phyloP scores from a whole-genome alignment of 2,797 vertebrate genomes.

The Galagoides demidoff region DNA sequence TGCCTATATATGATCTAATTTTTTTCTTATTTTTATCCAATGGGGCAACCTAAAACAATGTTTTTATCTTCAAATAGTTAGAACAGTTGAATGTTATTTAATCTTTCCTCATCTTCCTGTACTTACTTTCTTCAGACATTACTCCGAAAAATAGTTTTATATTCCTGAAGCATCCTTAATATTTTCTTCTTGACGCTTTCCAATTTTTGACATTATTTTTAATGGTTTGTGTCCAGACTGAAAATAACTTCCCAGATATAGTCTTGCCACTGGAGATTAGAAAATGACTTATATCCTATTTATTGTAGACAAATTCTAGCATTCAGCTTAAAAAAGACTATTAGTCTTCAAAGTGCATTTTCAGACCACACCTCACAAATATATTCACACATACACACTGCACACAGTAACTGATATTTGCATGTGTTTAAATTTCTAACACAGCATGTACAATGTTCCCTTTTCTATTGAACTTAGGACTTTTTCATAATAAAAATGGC shows the following conservation, averaged over 20 bases:
- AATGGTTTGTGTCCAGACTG: not conserved
- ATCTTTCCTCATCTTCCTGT: not conserved
- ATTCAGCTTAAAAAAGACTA: slow-evolving; percentile 11
- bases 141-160: not conserved
- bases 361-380: not conserved
- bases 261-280: not conserved
- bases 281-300: not conserved
- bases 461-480: not conserved
- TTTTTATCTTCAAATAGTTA: not conserved
- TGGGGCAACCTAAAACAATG: not conserved
- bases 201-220: slow-evolving; percentile 22
- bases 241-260: slow-evolving; percentile 14
- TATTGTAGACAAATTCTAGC: slow-evolving; percentile 1
- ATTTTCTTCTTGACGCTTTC: not conserved
- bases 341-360: not conserved
- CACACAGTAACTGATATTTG: not conserved
- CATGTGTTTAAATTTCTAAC: not conserved
- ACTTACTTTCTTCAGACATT: not conserved
- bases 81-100: not conserved
- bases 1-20: not conserved
- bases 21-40: not conserved
- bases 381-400: not conserved
- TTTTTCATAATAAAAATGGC: not conserved
- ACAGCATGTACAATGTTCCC: not conserved
- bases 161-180: not conserved